Percentiles rank a stretch among this genome's conserved stretches.
phyloP scores from a whole-genome alignment of 2,113 vertebrate genomes.

The Leptosomus discolor region DNA sequence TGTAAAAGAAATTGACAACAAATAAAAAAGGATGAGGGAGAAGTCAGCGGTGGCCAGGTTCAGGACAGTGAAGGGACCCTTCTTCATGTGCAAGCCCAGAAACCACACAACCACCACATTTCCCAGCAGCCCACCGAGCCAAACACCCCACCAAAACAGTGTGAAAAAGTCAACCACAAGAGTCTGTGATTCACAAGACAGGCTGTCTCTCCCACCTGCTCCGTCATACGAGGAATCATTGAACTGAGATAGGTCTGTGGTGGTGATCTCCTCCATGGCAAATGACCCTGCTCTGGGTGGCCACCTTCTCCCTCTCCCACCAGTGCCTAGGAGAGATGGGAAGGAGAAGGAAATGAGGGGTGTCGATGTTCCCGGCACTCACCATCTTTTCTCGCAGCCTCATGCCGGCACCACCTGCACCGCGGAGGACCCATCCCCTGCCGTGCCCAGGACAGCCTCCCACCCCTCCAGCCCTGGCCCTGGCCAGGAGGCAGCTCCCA shows the following conservation, averaged over 20 bases:
- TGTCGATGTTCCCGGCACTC: rapidly evolving
- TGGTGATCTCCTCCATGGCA: background rate
- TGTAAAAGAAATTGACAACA: background rate
- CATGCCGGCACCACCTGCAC: rapidly evolving
- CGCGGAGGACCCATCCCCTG: background rate
- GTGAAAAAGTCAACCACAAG: background rate
- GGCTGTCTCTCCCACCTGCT: background rate
- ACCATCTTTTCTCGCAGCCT: rapidly evolving
- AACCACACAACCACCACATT: constrained; percentile 53
- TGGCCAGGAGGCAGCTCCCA: background rate
- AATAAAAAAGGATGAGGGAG: background rate
- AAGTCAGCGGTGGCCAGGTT: constrained; percentile 56
- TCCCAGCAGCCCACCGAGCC: background rate
- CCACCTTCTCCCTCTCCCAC: background rate
- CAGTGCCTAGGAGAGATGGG: background rate
- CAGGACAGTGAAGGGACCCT: constrained; percentile 48
- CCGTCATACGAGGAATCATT: background rate
- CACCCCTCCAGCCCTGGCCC: background rate
- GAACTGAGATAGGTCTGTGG: background rate
- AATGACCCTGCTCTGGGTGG: background rate
- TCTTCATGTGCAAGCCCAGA: constrained; percentile 48
- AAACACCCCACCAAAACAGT: background rate
- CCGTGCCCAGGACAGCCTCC: background rate
- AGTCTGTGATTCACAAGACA: too few species aligned
- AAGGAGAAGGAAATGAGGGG: background rate